phyloP scores from a whole-genome alignment of 2,888 invertebrate genomes.

The Rhyacophila evoluta region DNA sequence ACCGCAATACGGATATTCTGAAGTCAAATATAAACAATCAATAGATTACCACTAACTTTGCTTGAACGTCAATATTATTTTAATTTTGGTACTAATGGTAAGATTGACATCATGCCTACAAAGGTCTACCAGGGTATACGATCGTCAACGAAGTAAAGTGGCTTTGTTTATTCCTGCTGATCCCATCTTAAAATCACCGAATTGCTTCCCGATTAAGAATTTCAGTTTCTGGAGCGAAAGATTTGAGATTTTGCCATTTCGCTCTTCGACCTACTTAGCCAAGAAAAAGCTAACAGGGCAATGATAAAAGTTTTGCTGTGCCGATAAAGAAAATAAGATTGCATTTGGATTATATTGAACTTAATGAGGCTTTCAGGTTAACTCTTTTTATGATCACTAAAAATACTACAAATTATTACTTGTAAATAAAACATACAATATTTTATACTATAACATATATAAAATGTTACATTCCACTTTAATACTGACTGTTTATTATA shows the following conservation, averaged over 20 bases:
- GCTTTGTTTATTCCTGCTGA: neutral
- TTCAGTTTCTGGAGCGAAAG: neutral
- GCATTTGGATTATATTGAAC: neutral
- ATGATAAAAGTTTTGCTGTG: neutral
- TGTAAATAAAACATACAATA: too few species aligned
- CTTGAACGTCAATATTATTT: neutral
- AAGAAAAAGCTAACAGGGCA: neutral
- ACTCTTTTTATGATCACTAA: neutral
- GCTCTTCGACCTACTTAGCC: neutral
- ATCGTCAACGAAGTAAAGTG: neutral
- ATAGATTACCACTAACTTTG: neutral
- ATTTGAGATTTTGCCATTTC: neutral
- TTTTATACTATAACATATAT: too few species aligned
- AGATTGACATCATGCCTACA: neutral
- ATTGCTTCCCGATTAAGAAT: slow-evolving; percentile 9
- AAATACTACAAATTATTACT: neutral
- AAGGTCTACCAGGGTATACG: neutral
- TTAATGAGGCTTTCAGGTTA: neutral
- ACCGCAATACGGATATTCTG: too few species aligned
- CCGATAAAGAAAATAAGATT: slow-evolving; percentile 2
- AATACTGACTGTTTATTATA: too few species aligned
- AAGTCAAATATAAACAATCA: too few species aligned
- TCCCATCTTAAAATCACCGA: slow-evolving; percentile 14
- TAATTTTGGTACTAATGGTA: neutral
- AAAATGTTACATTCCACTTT: too few species aligned